Conservation (phyloP, 2,888 invertebrate species). For the Scaptomyza flava region DNA sequence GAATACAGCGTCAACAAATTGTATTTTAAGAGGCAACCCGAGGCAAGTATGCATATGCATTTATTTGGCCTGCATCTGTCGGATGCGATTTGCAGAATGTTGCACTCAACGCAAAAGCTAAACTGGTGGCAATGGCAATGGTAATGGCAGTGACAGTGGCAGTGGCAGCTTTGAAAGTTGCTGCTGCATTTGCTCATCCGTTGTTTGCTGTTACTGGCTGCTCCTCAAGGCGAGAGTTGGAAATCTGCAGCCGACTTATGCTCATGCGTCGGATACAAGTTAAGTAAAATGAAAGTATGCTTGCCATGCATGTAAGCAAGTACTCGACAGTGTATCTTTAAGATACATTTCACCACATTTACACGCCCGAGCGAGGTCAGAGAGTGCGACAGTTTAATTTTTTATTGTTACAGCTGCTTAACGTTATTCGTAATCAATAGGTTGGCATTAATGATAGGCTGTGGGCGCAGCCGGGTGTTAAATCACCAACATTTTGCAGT, state of each 20-base stretch:
- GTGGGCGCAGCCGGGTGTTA: constrained; percentile 45
- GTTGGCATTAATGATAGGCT: constrained; percentile 34
- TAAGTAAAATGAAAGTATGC: constrained; percentile 65
- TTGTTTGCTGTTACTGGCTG: not conserved
- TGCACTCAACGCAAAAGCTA: constrained; percentile 21
- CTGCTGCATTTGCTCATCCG: constrained; percentile 40
- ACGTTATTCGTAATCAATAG: constrained; percentile 60
- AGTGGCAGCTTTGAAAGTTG: constrained; percentile 50
- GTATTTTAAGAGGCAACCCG: constrained; percentile 7
- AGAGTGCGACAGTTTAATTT: constrained; percentile 41
- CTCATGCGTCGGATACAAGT: constrained; percentile 38
- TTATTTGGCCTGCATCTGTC: constrained; percentile 45
- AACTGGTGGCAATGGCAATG: constrained; percentile 23
- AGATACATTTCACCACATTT: constrained; percentile 67
- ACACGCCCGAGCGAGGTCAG: constrained; percentile 46
- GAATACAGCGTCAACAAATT: constrained; percentile 13
- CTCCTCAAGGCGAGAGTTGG: constrained; percentile 55
- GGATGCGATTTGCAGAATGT: constrained; percentile 20
- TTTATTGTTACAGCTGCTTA: constrained; percentile 24
- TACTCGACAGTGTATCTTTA: constrained; percentile 28
- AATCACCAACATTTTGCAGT: constrained; percentile 59
- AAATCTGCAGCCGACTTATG: constrained; percentile 45
- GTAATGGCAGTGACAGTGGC: constrained; percentile 22
- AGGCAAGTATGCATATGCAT: constrained; percentile 22
- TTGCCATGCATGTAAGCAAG: constrained; percentile 23